Base-by-base conservation (phyloP, 2,113 vertebrate species). In the Dendrocopos noguchii region DNA sequence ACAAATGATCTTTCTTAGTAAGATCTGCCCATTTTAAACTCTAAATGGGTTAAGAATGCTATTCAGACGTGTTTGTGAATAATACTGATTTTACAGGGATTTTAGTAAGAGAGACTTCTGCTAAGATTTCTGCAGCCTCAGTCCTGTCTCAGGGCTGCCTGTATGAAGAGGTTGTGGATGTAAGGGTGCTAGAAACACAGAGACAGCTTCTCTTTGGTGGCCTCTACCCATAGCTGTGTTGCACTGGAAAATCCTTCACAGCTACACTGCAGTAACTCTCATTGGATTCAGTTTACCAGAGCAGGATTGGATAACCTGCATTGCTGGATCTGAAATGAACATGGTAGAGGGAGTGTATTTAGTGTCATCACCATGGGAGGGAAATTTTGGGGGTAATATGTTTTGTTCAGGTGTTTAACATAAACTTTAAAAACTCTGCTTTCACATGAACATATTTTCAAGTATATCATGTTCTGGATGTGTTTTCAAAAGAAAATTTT, bases 281-380 rank as follows among this genome's bases (percentile, higher is more conserved):
- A 36, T 74, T 88, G 67, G 28, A 55, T 46, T 70, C n/a, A 65
- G 7, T 59, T 85, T 74, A 22, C 12, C 83, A n/a, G 20, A 29
- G 36, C 29, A 81, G 2, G 2, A 89, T 2, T 14, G 10, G 12
- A 17, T 84, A n/a, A 55, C 8, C 6, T 57, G 4, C 25, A 12
- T 18, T 76, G 3, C 44, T 73, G 27, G 2, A 5, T 79, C 59
- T 80, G 72, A 82, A 76, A 65, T 11, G 29, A 80, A 39, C 8
- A 28, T 34, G 6, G 2, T 39, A 84, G 31, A 18, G 36, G 25
- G 29, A 56, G 12, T 12, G 4, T 63, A 5, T 44, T 64, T 56
- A 60, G 0, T 27, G 60, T 63, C 36, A 60, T 61, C 0, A 0
- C 4, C 18, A 42, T 8, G 9, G 21, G 55, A 80, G 39, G 21